phyloP scores from a whole-genome alignment of 2,797 vertebrate genomes.

The Lophius americanus region DNA sequence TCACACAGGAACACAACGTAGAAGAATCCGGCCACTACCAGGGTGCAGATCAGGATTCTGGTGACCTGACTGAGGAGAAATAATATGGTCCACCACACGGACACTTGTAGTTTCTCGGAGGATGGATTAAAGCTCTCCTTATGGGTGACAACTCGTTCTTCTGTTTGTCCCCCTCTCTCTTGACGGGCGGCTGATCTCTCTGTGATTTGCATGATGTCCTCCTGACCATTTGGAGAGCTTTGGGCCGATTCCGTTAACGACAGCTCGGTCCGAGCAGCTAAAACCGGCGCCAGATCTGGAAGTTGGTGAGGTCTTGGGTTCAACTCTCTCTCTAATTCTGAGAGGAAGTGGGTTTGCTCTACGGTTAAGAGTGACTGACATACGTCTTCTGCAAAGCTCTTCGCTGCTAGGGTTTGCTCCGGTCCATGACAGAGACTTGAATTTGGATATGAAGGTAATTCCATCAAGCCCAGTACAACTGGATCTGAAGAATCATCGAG shows the following conservation, averaged over 20 bases:
- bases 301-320: constrained; percentile 30
- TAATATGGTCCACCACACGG: constrained; percentile 66
- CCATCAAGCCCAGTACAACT: constrained; percentile 36
- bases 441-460: constrained; percentile 32
- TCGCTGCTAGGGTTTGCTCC: neutral
- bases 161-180: constrained; percentile 36
- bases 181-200: constrained; percentile 28
- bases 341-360: constrained; percentile 13
- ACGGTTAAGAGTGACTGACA: neutral
- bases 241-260: constrained; percentile 17
- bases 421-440: constrained; percentile 13
- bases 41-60: constrained; percentile 80
- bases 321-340: constrained; percentile 21
- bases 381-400: constrained; percentile 9
- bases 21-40: constrained; percentile 87
- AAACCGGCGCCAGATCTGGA: constrained; percentile 12
- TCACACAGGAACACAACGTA: constrained; percentile 86
- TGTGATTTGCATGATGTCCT: constrained; percentile 39
- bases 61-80: constrained; percentile 77
- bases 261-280: constrained; percentile 8
- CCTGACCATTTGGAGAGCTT: constrained; percentile 36
- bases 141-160: constrained; percentile 4
- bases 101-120: constrained; percentile 64
- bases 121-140: constrained; percentile 34
- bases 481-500: constrained; percentile 45